phyloP scores from a whole-genome alignment of 2,888 invertebrate genomes.

The Netelia virgata region DNA sequence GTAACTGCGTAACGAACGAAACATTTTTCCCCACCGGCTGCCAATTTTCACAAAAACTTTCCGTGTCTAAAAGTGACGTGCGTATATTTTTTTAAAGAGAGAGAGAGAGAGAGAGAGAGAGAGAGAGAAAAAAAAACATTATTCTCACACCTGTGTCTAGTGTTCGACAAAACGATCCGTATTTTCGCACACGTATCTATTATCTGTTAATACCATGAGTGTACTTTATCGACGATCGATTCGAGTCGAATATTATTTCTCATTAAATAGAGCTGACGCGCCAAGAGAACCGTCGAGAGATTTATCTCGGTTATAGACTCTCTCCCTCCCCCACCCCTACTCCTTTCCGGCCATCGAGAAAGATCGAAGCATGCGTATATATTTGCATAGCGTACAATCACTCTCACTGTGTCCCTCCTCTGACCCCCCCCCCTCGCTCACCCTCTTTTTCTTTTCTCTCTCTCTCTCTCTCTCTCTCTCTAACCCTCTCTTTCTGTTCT shows the following conservation, averaged over 20 bases:
- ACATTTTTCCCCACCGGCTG: no score
- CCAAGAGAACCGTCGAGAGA: constrained; percentile 27
- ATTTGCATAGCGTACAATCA: constrained; percentile 63
- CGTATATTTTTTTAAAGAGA: no score
- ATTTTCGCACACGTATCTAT: no score
- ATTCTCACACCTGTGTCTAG: no score
- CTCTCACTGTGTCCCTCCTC: constrained; percentile 38
- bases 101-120: no score
- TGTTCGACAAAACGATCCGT: no score
- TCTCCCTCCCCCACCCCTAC: no score
- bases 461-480: constrained; percentile 7
- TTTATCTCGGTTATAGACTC: constrained; percentile 35
- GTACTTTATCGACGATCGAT: constrained; percentile 52
- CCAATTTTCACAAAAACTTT: no score
- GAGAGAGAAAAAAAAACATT: no score
- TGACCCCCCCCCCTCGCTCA: background rate
- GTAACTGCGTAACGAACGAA: no score
- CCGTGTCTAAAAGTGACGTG: no score
- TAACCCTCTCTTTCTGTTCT: constrained; percentile 3
- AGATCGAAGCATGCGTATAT: constrained; percentile 39
- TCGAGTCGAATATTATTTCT: constrained; percentile 44
- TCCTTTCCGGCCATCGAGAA: constrained; percentile 50
- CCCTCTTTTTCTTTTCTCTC: no score
- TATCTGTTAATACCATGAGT: background rate
- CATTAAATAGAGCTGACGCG: constrained; percentile 53